Conservation (phyloP, 1,140 invertebrate genomes). For the Charaxes varanes region DNA sequence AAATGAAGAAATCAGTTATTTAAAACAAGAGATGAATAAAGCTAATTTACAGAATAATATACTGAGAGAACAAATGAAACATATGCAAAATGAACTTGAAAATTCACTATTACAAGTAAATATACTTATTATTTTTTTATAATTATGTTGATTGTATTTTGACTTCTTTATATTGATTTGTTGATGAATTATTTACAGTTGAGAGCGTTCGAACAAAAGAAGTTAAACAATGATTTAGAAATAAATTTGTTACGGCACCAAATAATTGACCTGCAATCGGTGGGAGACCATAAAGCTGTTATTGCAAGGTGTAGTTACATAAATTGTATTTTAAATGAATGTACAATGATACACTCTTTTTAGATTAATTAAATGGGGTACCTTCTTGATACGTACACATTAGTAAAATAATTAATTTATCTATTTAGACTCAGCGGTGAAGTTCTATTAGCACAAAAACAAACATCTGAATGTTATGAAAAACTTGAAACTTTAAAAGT, state of each 20-base stretch:
- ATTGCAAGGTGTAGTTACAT: slow-evolving; percentile 78
- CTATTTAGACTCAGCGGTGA: slow-evolving; percentile 53
- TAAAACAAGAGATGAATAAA: slow-evolving; percentile 37
- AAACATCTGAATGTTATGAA: slow-evolving; percentile 50
- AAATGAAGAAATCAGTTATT: slow-evolving; percentile 34
- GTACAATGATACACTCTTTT: no score
- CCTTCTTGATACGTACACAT: no score
- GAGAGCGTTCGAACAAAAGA: slow-evolving; percentile 41
- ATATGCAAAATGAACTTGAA: slow-evolving; percentile 36
- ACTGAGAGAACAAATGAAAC: slow-evolving; percentile 38
- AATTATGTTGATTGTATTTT: not conserved
- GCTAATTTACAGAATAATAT: slow-evolving; percentile 35
- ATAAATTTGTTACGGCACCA: slow-evolving; percentile 78
- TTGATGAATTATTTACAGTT: slow-evolving; percentile 44
- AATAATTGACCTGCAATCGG: slow-evolving; percentile 78
- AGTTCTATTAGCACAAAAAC: slow-evolving; percentile 59
- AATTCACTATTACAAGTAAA: slow-evolving; percentile 19
- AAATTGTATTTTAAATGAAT: no score
- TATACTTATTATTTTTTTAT: not conserved
- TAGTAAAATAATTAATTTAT: not conserved
- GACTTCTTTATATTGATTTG: not conserved
- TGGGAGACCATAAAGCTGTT: slow-evolving; percentile 78
- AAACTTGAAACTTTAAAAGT: slow-evolving; percentile 50
- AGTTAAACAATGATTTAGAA: slow-evolving; percentile 71
- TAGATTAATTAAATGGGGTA: no score